Percentiles rank a stretch among this genome's conserved stretches.
Conservation (phyloP, 2,888 invertebrate species). For the Drosophila hamatofila region DNA sequence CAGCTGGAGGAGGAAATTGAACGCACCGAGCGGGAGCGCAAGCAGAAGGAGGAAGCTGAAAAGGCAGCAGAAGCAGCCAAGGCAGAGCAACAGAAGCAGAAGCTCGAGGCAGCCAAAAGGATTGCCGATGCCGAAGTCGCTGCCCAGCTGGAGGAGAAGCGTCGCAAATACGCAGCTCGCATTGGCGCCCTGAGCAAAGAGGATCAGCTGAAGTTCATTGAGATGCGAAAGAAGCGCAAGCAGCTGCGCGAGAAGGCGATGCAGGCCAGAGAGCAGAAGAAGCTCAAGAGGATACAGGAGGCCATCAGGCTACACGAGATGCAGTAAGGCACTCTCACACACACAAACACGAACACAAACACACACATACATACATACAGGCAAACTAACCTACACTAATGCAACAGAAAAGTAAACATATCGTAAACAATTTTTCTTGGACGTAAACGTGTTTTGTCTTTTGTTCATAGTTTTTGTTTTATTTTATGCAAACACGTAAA, state of each 20-base stretch:
- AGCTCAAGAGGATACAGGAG: constrained; percentile 66
- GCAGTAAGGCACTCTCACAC: constrained; percentile 48
- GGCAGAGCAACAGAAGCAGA: constrained; percentile 60
- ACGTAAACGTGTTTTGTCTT: constrained; percentile 28
- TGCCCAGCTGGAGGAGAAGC: constrained; percentile 60
- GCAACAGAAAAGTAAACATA: constrained; percentile 41
- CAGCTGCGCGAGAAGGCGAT: constrained; percentile 69
- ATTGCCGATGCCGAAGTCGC: constrained; percentile 66
- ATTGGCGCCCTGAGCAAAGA: constrained; percentile 80
- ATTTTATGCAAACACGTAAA: constrained; percentile 52
- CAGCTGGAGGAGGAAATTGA: constrained; percentile 68
- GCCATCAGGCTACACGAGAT: constrained; percentile 60
- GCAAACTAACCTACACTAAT: constrained; percentile 30
- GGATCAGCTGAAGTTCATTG: constrained; percentile 79
- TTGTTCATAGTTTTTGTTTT: constrained; percentile 32
- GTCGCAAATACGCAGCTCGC: constrained; percentile 75
- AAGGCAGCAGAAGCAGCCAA: constrained; percentile 59
- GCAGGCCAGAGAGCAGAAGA: constrained; percentile 72
- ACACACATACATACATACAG: constrained; percentile 26
- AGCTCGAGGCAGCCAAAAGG: constrained; percentile 60
- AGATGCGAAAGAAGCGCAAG: constrained; percentile 80
- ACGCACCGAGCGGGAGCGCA: constrained; percentile 71
- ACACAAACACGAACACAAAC: constrained; percentile 23
- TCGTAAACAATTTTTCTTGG: constrained; percentile 35
- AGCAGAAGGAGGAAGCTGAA: constrained; percentile 70